These are phyloP conservation scores for Caenorhabditis becei DNA, from an alignment of 2,888 invertebrate genomes.

Conservation along the genomic window DNA sequence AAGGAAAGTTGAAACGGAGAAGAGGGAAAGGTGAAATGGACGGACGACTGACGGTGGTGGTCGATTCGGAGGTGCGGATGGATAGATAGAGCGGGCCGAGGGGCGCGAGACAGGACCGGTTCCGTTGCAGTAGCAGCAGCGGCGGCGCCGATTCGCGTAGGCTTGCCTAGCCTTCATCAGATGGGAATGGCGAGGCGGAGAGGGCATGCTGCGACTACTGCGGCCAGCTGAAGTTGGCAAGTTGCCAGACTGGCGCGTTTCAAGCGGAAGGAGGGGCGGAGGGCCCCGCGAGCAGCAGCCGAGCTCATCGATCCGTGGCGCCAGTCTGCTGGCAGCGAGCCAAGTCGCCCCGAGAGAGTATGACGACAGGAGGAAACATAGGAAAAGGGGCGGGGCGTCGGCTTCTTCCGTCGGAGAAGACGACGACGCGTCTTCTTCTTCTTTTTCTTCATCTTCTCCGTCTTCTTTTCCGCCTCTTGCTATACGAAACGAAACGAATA, in stretches of 20 bases:
- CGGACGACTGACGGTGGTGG: conserved; percentile 31
- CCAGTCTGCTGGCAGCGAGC: conserved; percentile 57
- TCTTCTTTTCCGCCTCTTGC: conserved; percentile 21
- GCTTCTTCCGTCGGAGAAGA: conserved; percentile 1
- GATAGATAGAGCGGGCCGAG: background rate
- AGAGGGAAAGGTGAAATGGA: conserved; percentile 53
- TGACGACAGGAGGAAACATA: conserved; percentile 8
- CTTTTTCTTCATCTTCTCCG: conserved; percentile 6
- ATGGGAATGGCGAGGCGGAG: background rate
- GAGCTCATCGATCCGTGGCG: conserved; percentile 54
- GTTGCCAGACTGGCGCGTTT: conserved; percentile 46
- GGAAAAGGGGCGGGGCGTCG: conserved; percentile 12
- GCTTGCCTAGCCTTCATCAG: conserved; percentile 32
- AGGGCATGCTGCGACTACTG: too few species aligned
- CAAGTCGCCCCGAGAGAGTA: conserved; percentile 26
- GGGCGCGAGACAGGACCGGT: conserved; percentile 39
- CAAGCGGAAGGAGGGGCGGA: conserved; percentile 49
- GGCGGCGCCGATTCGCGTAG: conserved; percentile 25
- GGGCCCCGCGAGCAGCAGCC: background rate
- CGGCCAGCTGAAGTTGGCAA: conserved; percentile 45
- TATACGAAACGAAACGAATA: conserved; percentile 39
- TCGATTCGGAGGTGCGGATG: conserved; percentile 21
- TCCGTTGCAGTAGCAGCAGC: conserved; percentile 28
- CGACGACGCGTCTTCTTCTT: background rate
- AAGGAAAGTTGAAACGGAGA: conserved; percentile 48